These are phyloP conservation scores for Drosophila tripunctata DNA, from an alignment of 2,888 invertebrate species.

Conservation along the genomic window DNA sequence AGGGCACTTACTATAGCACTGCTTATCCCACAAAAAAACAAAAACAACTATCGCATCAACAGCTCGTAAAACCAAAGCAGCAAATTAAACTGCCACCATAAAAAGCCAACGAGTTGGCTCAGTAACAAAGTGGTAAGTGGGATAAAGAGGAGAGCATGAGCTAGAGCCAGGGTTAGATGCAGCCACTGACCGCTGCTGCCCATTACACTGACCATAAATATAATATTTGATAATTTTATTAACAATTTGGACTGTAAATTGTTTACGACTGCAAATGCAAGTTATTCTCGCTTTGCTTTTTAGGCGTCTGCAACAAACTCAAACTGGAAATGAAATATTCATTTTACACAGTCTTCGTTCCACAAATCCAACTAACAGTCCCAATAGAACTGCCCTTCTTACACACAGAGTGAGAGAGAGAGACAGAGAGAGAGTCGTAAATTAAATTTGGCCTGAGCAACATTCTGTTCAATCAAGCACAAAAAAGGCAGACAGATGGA, in stretches of 20 bases:
- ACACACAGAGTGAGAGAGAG: too few relatives aligned
- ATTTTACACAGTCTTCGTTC: conserved; percentile 38
- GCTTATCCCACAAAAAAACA: conserved; percentile 36
- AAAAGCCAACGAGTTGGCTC: conserved; percentile 47
- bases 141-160: neutral
- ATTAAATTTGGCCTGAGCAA: conserved; percentile 76
- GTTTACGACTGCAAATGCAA: conserved; percentile 66
- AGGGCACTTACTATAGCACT: conserved; percentile 35
- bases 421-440: conserved; percentile 74
- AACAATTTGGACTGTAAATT: conserved; percentile 78
- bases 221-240: conserved; percentile 81
- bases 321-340: conserved; percentile 72
- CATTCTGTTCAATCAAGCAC: conserved; percentile 80
- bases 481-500: conserved; percentile 61
- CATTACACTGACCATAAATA: conserved; percentile 74
- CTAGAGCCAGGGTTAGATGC: neutral
- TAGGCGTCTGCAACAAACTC: conserved; percentile 60
- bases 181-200: conserved; percentile 36
- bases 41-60: conserved; percentile 69
- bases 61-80: conserved; percentile 78
- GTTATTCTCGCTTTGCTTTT: conserved; percentile 47
- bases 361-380: too few relatives aligned
- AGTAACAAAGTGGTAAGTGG: neutral
- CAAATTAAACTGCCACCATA: conserved; percentile 72
- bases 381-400: conserved; percentile 6